A percentile compares a stretch with the other conserved stretches of the same genome.
Evolutionary conservation across 2,113 vertebrate genomes (phyloP).

Genomic region (Syngnathoides biaculeatus): DNA sequence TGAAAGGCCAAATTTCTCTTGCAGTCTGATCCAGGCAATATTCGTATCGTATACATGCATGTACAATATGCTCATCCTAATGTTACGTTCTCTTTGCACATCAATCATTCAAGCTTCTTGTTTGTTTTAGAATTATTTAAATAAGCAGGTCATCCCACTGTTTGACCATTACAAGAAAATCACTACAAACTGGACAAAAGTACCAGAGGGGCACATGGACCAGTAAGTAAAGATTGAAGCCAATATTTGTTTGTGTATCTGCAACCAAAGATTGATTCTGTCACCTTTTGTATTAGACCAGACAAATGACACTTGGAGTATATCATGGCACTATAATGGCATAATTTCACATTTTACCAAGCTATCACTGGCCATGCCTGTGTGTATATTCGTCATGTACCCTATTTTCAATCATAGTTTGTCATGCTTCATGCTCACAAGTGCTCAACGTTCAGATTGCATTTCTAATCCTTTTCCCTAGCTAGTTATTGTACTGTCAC

Average conservation of each 20-base stretch:
- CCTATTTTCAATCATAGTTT: not conserved
- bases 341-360: not conserved
- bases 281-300: not conserved
- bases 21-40: too few species aligned
- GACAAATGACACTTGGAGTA: not conserved
- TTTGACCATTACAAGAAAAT: constrained; percentile 38
- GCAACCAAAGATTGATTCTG: not conserved
- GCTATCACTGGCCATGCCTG: not conserved
- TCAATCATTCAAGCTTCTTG: constrained; percentile 6
- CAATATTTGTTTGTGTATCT: not conserved
- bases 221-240: constrained; percentile 78
- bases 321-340: not conserved
- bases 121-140: constrained; percentile 76
- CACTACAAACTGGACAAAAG: constrained; percentile 7
- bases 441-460: not conserved
- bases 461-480: too few species aligned
- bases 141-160: constrained; percentile 71
- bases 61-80: not conserved
- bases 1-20: too few species aligned
- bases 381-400: not conserved
- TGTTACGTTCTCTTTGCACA: not conserved
- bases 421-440: not conserved
- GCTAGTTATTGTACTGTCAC: not conserved
- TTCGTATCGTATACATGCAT: not conserved
- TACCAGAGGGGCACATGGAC: constrained; percentile 61